Conservation (phyloP, 2,888 invertebrate species). For the Ditula angustiorana region DNA sequence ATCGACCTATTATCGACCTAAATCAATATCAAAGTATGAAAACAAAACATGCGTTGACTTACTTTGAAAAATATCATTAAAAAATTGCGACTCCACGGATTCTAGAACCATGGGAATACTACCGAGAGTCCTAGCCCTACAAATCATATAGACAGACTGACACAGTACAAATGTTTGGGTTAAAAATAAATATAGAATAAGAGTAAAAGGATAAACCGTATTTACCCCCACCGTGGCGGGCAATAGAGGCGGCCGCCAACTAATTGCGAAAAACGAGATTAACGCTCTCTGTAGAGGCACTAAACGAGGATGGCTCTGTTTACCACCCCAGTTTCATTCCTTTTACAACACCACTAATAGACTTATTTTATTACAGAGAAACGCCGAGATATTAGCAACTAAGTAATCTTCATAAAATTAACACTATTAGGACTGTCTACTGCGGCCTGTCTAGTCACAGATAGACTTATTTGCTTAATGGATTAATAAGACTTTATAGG, state of each 20-base stretch:
- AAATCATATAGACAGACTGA: background rate
- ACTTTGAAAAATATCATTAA: too few relatives aligned
- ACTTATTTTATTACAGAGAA: slow-evolving; percentile 74
- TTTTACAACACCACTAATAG: slow-evolving; percentile 76
- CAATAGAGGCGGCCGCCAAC: slow-evolving; percentile 72
- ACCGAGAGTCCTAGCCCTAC: too few relatives aligned
- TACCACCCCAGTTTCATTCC: slow-evolving; percentile 69
- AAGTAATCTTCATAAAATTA: slow-evolving; percentile 71
- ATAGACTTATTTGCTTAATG: slow-evolving; percentile 38
- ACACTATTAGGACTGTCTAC: slow-evolving; percentile 52
- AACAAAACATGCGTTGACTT: too few relatives aligned
- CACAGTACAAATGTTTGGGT: slow-evolving; percentile 47
- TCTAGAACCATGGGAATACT: too few relatives aligned
- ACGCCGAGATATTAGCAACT: slow-evolving; percentile 69
- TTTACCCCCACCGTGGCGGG: slow-evolving; percentile 66
- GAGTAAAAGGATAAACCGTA: slow-evolving; percentile 65
- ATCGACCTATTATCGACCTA: too few relatives aligned
- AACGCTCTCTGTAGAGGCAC: slow-evolving; percentile 75
- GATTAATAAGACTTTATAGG: slow-evolving; percentile 34
- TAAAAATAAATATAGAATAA: slow-evolving; percentile 63
- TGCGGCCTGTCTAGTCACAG: slow-evolving; percentile 46
- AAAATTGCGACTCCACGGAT: too few relatives aligned
- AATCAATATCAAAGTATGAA: too few relatives aligned
- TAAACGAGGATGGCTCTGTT: slow-evolving; percentile 73
- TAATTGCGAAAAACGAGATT: slow-evolving; percentile 83